Conservation (phyloP, 2,113 vertebrate genomes). For the Psettodes erumei region DNA sequence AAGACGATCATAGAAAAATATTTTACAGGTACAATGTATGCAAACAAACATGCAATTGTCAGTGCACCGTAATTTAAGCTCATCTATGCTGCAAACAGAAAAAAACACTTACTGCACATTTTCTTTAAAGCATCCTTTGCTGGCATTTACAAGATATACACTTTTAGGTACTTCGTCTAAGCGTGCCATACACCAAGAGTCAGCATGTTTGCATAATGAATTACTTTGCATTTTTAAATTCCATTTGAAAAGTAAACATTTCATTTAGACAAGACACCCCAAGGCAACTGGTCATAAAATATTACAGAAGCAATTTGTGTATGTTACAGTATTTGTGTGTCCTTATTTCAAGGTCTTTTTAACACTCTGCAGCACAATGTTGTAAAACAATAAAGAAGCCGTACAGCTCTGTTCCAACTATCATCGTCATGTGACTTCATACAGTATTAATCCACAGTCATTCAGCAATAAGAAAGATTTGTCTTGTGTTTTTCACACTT, state of each 20-base stretch:
- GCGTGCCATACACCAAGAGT: conserved; percentile 31
- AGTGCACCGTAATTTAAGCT: neutral
- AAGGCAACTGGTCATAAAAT: conserved; percentile 51
- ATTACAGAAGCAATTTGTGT: conserved; percentile 33
- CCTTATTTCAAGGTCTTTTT: conserved; percentile 26
- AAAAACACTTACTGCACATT: neutral
- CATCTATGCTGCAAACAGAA: neutral
- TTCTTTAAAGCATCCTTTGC: conserved; percentile 31
- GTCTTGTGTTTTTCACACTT: neutral
- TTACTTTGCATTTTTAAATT: conserved; percentile 53
- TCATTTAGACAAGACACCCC: conserved; percentile 40
- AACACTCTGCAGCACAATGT: conserved; percentile 5
- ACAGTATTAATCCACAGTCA: conserved; percentile 15
- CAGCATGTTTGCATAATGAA: conserved; percentile 59
- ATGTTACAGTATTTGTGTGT: conserved; percentile 25
- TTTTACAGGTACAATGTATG: neutral
- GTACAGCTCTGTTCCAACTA: neutral
- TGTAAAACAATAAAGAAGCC: conserved; percentile 13
- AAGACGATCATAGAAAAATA: conserved; percentile 8
- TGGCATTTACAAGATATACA: conserved; percentile 42
- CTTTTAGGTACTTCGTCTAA: conserved; percentile 31
- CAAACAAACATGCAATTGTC: neutral
- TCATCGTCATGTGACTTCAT: conserved; percentile 23
- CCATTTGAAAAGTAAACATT: conserved; percentile 65
- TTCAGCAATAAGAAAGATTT: neutral